Evolutionary conservation across 2,113 vertebrate species (phyloP).

Genomic region (Orthochromis malagaraziensis): DNA sequence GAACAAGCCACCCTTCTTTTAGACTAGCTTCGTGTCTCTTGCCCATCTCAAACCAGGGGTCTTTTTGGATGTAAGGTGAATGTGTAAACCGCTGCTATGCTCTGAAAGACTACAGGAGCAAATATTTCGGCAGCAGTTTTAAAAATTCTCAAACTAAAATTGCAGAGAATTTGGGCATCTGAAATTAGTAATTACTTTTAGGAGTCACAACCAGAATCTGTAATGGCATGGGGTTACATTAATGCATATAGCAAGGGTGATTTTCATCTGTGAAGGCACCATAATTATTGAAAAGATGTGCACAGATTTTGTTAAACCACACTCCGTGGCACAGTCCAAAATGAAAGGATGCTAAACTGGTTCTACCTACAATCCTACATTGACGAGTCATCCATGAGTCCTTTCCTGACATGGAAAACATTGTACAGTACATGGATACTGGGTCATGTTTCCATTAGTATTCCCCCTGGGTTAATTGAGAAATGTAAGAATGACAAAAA

Average conservation of each 20-base stretch:
- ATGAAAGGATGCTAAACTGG: not conserved
- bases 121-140: not conserved
- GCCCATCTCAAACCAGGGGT: not conserved
- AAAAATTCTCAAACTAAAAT: not conserved
- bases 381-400: not conserved
- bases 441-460: not conserved
- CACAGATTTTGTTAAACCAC: not conserved
- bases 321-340: not conserved
- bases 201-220: not conserved
- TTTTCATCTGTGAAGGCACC: not conserved
- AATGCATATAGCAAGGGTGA: not conserved
- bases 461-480: not conserved
- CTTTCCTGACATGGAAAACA: not conserved
- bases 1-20: not conserved
- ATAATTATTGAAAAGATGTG: not conserved
- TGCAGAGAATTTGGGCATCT: not conserved
- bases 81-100: not conserved
- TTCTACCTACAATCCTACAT: not conserved
- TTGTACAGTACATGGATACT: not conserved
- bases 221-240: not conserved
- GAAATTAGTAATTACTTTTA: not conserved
- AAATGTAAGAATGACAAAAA: not conserved
- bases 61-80: not conserved
- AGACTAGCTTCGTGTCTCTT: not conserved
- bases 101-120: not conserved